A percentile compares a stretch with the other conserved stretches of the same genome.
These are phyloP conservation scores for Pardosa pseudoannulata DNA, from an alignment of 2,888 invertebrate species.

Conservation along the genomic window DNA sequence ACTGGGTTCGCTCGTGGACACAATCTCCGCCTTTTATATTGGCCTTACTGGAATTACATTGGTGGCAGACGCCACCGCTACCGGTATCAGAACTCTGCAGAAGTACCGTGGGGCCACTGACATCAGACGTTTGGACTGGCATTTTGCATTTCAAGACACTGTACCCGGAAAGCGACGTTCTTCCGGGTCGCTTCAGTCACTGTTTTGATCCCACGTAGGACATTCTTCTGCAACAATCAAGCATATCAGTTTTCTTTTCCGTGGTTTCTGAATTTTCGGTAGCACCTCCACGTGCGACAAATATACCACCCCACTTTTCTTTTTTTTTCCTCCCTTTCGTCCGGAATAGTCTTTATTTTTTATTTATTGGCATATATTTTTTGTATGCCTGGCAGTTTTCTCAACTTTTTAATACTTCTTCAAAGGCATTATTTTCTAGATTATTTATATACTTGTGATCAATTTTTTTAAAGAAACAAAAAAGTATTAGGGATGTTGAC, in stretches of 20 bases:
- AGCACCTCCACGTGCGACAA: neutral
- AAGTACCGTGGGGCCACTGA: conserved; percentile 48
- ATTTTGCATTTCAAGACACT: neutral
- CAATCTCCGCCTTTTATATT: conserved; percentile 58
- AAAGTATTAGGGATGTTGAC: neutral
- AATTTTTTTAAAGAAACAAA: too few species aligned
- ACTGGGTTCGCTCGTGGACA: conserved; percentile 45
- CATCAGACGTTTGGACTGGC: conserved; percentile 7
- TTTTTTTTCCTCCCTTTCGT: too few species aligned
- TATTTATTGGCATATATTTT: conserved; percentile 13
- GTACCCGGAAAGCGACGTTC: neutral
- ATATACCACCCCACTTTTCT: neutral
- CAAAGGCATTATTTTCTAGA: conserved; percentile 51
- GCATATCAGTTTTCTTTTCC: conserved; percentile 5
- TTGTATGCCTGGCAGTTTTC: neutral
- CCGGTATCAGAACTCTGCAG: conserved; percentile 47
- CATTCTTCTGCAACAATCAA: conserved; percentile 15
- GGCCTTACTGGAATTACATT: conserved; percentile 69
- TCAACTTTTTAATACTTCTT: neutral
- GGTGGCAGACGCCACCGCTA: conserved; percentile 66
- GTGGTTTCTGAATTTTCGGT: neutral
- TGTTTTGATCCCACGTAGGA: conserved; percentile 3
- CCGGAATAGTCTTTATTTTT: neutral
- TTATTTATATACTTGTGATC: conserved; percentile 35
- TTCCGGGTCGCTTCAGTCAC: conserved; percentile 1